phyloP scores from a whole-genome alignment of 2,113 vertebrate species.

The Syngnathus scovelli region DNA sequence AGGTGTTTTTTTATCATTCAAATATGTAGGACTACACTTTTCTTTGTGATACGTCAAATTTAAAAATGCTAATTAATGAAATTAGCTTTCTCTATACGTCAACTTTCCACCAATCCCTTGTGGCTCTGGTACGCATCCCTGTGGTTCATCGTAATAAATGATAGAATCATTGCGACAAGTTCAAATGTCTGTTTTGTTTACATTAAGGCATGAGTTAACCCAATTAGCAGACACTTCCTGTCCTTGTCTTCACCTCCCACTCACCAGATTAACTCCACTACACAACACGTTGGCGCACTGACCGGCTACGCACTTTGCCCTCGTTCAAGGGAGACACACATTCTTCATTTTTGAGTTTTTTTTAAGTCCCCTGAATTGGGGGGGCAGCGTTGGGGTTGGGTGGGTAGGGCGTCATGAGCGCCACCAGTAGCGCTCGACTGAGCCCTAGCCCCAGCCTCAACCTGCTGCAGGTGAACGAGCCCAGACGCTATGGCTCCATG shows the following conservation, averaged over 20 bases:
- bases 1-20: too few relatives aligned
- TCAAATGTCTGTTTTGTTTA: conserved; percentile 8
- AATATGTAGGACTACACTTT: too few relatives aligned
- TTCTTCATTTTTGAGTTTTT: background rate
- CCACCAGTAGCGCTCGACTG: conserved; percentile 67
- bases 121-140: background rate
- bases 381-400: background rate
- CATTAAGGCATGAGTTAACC: conserved; percentile 31
- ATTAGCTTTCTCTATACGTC: too few relatives aligned
- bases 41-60: too few relatives aligned
- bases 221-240: conserved; percentile 64
- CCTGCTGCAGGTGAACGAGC: conserved; percentile 79
- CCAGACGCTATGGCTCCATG: conserved; percentile 74
- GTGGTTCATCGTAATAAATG: background rate
- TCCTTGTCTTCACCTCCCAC: conserved; percentile 42
- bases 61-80: too few relatives aligned
- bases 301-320: conserved; percentile 29
- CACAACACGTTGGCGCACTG: conserved; percentile 7
- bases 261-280: conserved; percentile 52
- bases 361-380: background rate
- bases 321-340: conserved; percentile 24
- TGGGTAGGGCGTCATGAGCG: conserved; percentile 50
- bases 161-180: background rate
- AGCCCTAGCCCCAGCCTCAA: conserved; percentile 74
- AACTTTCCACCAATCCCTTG: background rate